Evolutionary conservation across 2,113 vertebrate genomes (phyloP), one percentile per base, ranked within the genome.

Genomic region (Saimiri boliviensis): DNA sequence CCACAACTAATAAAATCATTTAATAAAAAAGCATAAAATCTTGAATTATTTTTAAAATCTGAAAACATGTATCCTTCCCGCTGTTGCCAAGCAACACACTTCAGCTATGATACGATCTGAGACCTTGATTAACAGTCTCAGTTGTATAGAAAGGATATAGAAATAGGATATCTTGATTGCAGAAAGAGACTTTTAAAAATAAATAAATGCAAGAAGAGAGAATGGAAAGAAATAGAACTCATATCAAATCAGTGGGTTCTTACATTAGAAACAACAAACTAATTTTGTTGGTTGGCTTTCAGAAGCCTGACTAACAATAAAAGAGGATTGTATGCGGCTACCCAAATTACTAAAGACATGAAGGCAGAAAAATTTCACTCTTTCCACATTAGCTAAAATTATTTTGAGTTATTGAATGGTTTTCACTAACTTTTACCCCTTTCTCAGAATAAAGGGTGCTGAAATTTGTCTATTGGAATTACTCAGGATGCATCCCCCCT

Each of bases 51-150:
- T 97, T 97, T 91, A 96, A 95, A 96, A 94, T 81, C 91, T 92
- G 80, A 97, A 94, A 97, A 97, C 79, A 81, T 94, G 94, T 91
- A 68, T 91, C 94, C 93, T 86, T 87, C 82, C 52, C 63, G 93
- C 86, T 89, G 98, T 98, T 98, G 95, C 97, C 93, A 98, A 94
- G 97, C 95, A 98, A 98, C 98, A 87, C 37, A 79, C 2, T 66
- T 96, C 83, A 83, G 89, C 94, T 91, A 82, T n/a, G 89, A 86
- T 89, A 97, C 35, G n/a, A 96, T 96, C 94, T 87, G 73, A 93
- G 95, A 96, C 83, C 91, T 94, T 93, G 80, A 96, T 97, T 93
- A 96, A 88, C 86, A 95, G 58, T 86, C 96, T 93, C 71, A 73
- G 90, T 85, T 56, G 32, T 96, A 96, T 82, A 80, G 95, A 92